A percentile compares a stretch with the other conserved stretches of the same genome.
These are phyloP conservation scores for Ceyx erithaca DNA, from an alignment of 2,797 vertebrate species.

Conservation along the genomic window DNA sequence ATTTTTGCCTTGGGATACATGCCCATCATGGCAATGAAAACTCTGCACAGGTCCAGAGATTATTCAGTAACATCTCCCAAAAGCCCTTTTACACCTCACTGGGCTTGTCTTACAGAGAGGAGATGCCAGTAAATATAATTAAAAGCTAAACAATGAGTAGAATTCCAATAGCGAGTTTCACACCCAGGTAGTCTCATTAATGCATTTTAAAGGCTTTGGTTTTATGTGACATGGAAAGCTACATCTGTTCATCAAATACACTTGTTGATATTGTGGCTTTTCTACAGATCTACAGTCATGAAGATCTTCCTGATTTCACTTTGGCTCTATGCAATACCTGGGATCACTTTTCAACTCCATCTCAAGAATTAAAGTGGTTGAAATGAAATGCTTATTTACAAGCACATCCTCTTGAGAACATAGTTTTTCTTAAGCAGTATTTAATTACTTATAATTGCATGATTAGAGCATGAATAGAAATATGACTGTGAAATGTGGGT, in stretches of 20 bases:
- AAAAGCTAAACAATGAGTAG: background rate
- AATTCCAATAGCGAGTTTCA: background rate
- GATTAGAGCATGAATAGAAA: background rate
- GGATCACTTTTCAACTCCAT: background rate
- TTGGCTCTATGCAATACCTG: background rate
- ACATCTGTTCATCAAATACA: background rate
- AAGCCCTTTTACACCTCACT: background rate
- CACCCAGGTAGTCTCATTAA: background rate
- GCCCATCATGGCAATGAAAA: background rate
- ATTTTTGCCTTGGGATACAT: background rate
- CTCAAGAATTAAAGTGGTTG: background rate
- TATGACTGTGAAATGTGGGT: background rate
- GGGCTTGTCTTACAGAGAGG: background rate
- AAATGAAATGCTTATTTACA: background rate
- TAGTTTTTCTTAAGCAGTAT: constrained; percentile 5
- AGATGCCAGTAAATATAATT: background rate
- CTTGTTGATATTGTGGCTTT: background rate
- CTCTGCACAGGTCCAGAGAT: background rate
- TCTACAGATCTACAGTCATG: background rate
- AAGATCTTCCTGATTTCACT: background rate
- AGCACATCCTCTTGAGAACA: background rate
- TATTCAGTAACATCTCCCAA: background rate
- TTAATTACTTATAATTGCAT: constrained; percentile 34
- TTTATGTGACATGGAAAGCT: background rate
- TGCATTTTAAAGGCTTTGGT: background rate